These are phyloP conservation scores for Halcyon chelicuti DNA, from an alignment of 2,797 vertebrate species.

Conservation along the genomic window DNA sequence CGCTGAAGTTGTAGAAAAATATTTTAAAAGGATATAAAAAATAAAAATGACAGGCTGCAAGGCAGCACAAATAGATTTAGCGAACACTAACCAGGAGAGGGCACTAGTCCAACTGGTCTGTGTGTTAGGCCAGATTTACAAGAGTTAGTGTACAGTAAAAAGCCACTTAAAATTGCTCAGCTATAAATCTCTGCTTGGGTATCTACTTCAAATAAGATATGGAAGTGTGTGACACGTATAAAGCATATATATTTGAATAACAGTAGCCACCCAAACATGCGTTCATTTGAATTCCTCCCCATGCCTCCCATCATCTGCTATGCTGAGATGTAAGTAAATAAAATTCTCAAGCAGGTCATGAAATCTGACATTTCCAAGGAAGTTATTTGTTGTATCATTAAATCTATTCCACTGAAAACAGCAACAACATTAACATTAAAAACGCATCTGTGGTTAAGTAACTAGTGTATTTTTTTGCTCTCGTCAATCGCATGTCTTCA, in stretches of 20 bases:
- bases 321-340: neutral
- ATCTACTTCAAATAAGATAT: neutral
- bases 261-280: neutral
- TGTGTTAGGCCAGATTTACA: neutral
- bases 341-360: neutral
- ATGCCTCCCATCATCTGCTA: neutral
- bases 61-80: neutral
- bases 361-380: neutral
- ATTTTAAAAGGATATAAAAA: neutral
- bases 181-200: neutral
- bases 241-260: neutral
- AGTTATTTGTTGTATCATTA: neutral
- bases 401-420: neutral
- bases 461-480: neutral
- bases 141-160: neutral
- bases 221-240: neutral
- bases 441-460: neutral
- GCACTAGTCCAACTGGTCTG: conserved; percentile 4
- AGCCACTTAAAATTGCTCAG: neutral
- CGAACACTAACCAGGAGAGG: conserved; percentile 12
- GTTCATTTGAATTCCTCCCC: neutral
- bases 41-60: neutral
- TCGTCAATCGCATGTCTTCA: neutral
- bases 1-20: neutral
- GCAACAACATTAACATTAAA: neutral